These are phyloP conservation scores for Campylomormyrus numenius DNA, from an alignment of 2,113 vertebrate species.

Conservation along the genomic window DNA sequence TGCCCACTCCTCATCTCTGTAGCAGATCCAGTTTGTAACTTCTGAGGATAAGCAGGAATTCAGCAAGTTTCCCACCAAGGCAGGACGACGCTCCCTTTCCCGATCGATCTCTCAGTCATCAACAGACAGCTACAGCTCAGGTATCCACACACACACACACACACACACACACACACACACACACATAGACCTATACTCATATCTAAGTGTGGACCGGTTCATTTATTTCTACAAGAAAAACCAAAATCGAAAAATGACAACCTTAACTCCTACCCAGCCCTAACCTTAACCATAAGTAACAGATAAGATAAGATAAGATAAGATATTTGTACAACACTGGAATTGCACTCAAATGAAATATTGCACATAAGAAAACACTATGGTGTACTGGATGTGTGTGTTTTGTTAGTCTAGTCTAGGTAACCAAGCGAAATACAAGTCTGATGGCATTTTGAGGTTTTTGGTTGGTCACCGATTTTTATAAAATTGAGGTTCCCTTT, in stretches of 20 bases:
- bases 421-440: too few relatives aligned
- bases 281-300: too few relatives aligned
- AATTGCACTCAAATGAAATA: too few relatives aligned
- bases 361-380: too few relatives aligned
- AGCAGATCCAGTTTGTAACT: conserved; percentile 93
- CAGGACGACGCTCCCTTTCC: conserved; percentile 86
- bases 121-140: conserved; percentile 98
- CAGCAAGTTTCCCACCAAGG: conserved; percentile 92
- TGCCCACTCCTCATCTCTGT: not conserved
- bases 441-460: not conserved
- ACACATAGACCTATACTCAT: too few relatives aligned
- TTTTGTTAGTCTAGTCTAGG: too few relatives aligned
- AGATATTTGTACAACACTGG: too few relatives aligned
- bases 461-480: not conserved
- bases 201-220: not conserved
- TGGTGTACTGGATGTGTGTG: too few relatives aligned
- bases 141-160: conserved; percentile 49
- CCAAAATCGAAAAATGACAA: too few relatives aligned
- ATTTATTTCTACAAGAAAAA: not conserved
- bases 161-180: not conserved
- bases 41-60: conserved; percentile 96
- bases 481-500: not conserved
- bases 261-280: too few relatives aligned
- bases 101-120: conserved; percentile 97
- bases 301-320: too few relatives aligned